These are phyloP conservation scores for Parapsyche elsis DNA, from an alignment of 1,140 invertebrate species.

Conservation along the genomic window DNA sequence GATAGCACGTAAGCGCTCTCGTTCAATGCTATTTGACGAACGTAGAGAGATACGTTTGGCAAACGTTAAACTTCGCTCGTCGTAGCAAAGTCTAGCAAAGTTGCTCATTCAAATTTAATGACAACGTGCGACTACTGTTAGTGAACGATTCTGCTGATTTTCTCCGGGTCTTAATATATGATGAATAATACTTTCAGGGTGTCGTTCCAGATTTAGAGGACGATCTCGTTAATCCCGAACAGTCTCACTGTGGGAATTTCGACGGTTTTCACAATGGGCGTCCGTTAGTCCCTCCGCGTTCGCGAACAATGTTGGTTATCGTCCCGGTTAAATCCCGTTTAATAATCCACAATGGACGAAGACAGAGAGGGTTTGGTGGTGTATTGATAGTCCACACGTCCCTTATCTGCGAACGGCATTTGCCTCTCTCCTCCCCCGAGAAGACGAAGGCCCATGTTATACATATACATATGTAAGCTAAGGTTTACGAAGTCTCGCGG, in stretches of 20 bases:
- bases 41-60: too few species aligned
- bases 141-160: too few species aligned
- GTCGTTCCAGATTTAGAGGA: too few species aligned
- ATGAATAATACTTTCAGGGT: too few species aligned
- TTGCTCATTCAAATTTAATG: too few species aligned
- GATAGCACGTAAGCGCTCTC: too few species aligned
- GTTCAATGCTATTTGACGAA: too few species aligned
- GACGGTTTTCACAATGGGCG: neutral
- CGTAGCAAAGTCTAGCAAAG: too few species aligned
- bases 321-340: neutral
- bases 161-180: too few species aligned
- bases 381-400: neutral
- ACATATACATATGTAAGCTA: neutral
- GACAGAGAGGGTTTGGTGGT: neutral
- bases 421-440: neutral
- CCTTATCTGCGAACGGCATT: constrained; percentile 11
- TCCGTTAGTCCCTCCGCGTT: neutral
- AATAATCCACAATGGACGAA: constrained; percentile 23
- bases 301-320: constrained; percentile 5
- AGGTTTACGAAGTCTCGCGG: neutral
- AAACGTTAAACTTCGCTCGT: too few species aligned
- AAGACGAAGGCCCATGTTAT: neutral
- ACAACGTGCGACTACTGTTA: too few species aligned
- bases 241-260: too few species aligned
- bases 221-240: neutral